Evolutionary conservation across 2,797 vertebrate species (phyloP), one percentile per base, ranked within the genome.

Genomic region (Botia almorhae): DNA sequence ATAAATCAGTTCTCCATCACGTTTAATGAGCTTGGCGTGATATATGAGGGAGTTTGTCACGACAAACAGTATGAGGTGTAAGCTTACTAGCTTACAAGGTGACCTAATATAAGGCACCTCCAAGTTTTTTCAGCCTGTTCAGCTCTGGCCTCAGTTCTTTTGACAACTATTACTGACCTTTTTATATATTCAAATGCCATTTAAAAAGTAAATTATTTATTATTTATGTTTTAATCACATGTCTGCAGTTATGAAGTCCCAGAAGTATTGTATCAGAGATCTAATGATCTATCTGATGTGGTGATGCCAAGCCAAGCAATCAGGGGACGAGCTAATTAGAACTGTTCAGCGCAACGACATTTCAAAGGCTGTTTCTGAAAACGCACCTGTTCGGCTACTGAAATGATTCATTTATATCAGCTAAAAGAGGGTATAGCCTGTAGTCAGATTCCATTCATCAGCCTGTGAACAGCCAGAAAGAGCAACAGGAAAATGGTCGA

Each of bases 331-430:
- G 19, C 26, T 63, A 55, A 51, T 69, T 69, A 50, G 43, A 12
- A 36, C 55, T 17, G 43, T 33, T 51, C 43, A 61, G 56, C 0
- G 7, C 21, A 69, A 60, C 43, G 36, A 61, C 17, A 43, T 29
- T 43, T 19, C 5, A 50, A 58, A 56, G 39, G 36, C 65, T 16
- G 16, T 19, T n/a, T 21, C 33, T 50, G n/a, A 90, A 90, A 90
- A 87, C 86, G 77, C 84, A 87, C 82, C 86, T 89, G 87, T 89
- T 92, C 85, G 87, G 87, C 87, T 76, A 83, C 88, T 82, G 51
- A 72, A 73, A 39, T 93, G 90, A 93, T 91, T 92, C 84, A 85
- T 92, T 93, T 90, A 90, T 81, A 63, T 48, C 67, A 81, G 86
- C 82, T 90, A 86, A 88, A 88, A 86, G 90, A 91, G 88, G 87